phyloP scores from a whole-genome alignment of 2,797 vertebrate genomes.

The Myotis planiceps region DNA sequence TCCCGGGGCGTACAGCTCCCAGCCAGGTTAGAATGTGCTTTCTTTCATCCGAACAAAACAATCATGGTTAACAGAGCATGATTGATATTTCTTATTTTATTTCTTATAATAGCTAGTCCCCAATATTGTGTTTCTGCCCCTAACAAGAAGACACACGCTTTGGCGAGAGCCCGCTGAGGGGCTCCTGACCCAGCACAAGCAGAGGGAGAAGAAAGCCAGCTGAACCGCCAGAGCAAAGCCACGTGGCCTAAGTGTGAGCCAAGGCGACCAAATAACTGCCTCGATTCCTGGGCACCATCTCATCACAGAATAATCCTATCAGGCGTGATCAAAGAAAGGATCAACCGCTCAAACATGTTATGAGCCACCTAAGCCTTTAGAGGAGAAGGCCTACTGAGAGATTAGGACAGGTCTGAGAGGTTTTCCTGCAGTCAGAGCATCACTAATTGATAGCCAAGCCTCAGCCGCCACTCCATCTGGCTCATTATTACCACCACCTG shows the following conservation, averaged over 20 bases:
- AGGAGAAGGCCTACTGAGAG: slow-evolving; percentile 49
- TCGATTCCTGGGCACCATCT: not conserved
- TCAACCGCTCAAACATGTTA: slow-evolving; percentile 55
- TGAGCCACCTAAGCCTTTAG: slow-evolving; percentile 31
- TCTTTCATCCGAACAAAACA: no score
- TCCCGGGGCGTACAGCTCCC: no score
- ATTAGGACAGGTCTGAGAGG: not conserved
- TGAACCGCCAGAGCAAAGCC: not conserved
- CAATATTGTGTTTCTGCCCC: no score
- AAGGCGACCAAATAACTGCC: not conserved
- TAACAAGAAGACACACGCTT: not conserved
- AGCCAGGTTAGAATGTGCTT: no score
- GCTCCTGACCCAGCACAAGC: not conserved
- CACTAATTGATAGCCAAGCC: slow-evolving; percentile 27
- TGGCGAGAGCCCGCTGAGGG: not conserved
- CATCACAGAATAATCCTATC: slow-evolving; percentile 54
- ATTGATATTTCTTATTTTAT: no score
- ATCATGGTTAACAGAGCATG: no score
- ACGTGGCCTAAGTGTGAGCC: not conserved
- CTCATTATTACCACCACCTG: not conserved
- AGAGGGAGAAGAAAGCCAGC: not conserved
- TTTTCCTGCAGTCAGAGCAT: slow-evolving; percentile 10
- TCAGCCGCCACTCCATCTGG: not conserved
- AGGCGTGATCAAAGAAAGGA: slow-evolving; percentile 48
- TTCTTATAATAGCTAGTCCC: no score